Base-by-base conservation (phyloP, 2,888 invertebrate genomes). In the Emmelina monodactyla region DNA sequence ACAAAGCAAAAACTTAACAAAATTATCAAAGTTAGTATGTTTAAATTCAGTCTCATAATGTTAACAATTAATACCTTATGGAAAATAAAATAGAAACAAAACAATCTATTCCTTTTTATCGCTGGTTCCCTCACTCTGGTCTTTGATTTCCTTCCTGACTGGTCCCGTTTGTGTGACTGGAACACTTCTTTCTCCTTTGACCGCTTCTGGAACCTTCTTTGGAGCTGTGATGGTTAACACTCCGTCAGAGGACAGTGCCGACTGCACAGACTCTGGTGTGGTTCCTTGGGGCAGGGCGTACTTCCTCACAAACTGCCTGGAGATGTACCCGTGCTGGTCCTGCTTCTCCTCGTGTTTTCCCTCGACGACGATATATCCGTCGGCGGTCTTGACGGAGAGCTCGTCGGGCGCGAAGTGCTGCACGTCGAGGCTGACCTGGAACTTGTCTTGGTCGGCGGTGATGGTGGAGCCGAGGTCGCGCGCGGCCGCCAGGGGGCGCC, bases 311-410 rank as follows among this genome's bases (percentile, higher is more conserved):
- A 92, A 89, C 48, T 91, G 88, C 31, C 90, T 82, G 0, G 88
- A 87, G 33, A 91, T 83, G 43, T 81, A 87, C 0, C 91, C 91
- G 49, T 89, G 87, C 22, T 88, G 85, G 46, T 91, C 90, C 43
- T 85, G 83, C 47, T 87, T 87, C 47, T 92, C 91, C 48, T 89
- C 88, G 51, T 92, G 92, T 54, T 87, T 89, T 0, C 88, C 91
- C 60, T 92, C 89, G 10, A 90, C 80, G 0, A 90, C 78, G 6
- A 92, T 83, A 31, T 63, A 80, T 31, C 86, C 84, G 37, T 88
- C 87, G 0, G 85, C 78, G 0, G 86, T 88, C 59, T 90, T 91
- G 0, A 92, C 91, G 1, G 83, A 82, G 16, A 92, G 83, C 62
- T 92, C 92, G 28, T 87, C 85, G 0, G 91, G 91, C 4, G 84